Conservation (phyloP, 2,113 vertebrate genomes). For the Channa maculata region DNA sequence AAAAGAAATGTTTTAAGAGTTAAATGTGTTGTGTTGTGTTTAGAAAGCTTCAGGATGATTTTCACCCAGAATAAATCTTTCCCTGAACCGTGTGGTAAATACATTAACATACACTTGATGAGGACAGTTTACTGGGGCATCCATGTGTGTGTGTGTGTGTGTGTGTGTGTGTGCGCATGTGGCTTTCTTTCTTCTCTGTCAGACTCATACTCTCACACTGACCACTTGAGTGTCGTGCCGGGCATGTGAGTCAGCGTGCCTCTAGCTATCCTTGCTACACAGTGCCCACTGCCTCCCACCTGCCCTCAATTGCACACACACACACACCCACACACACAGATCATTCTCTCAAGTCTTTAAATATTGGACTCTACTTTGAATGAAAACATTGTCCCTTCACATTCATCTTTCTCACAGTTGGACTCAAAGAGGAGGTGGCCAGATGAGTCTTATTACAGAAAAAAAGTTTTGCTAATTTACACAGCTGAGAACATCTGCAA, state of each 20-base stretch:
- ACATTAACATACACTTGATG: constrained; percentile 68
- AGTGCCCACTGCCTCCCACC: constrained; percentile 38
- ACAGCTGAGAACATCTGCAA: constrained; percentile 72
- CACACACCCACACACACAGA: constrained; percentile 5
- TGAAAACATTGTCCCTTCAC: not conserved
- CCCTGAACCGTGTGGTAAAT: constrained; percentile 68
- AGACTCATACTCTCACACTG: constrained; percentile 25
- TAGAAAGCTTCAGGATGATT: constrained; percentile 24
- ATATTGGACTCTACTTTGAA: not conserved
- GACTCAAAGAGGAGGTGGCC: constrained; percentile 51
- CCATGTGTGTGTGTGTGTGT: constrained; percentile 16
- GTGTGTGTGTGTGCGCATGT: not conserved
- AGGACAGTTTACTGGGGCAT: constrained; percentile 28
- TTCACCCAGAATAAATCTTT: constrained; percentile 68
- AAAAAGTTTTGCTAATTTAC: constrained; percentile 77
- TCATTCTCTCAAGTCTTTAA: not conserved
- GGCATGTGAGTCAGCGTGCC: constrained; percentile 64
- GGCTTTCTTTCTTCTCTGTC: not conserved
- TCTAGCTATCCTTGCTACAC: constrained; percentile 21
- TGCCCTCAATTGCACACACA: constrained; percentile 31
- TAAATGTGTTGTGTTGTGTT: constrained; percentile 13
- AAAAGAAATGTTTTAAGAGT: not conserved
- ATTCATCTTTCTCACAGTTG: constrained; percentile 5
- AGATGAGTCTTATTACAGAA: constrained; percentile 67
- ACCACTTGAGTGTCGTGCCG: constrained; percentile 58